These are phyloP conservation scores for Ageneiosus marmoratus DNA, from an alignment of 2,113 vertebrate genomes.

Conservation along the genomic window DNA sequence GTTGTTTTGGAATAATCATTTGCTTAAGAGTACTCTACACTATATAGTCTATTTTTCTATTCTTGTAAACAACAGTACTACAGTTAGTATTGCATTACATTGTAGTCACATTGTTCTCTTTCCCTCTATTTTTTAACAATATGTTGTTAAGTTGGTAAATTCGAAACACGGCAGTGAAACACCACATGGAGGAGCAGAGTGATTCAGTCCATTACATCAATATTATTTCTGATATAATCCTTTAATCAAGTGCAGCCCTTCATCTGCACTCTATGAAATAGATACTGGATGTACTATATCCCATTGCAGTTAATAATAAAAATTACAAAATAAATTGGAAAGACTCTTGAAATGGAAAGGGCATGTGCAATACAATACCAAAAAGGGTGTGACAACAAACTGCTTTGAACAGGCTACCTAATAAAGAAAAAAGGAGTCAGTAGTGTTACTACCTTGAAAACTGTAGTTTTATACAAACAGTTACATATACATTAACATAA, in stretches of 20 bases:
- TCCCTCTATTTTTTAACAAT: conserved; percentile 23
- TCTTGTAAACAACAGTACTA: background rate
- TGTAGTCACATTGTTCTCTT: conserved; percentile 26
- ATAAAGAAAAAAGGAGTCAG: background rate
- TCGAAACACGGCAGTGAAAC: conserved; percentile 27
- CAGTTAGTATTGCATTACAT: background rate
- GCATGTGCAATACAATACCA: conserved; percentile 4
- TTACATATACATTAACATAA: conserved; percentile 16
- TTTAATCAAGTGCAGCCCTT: conserved; percentile 37
- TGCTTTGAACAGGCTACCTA: background rate
- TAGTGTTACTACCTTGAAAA: background rate
- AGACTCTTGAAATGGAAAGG: conserved; percentile 19
- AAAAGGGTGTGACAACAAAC: background rate
- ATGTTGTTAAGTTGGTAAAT: conserved; percentile 25
- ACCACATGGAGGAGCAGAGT: conserved; percentile 21
- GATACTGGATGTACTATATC: background rate
- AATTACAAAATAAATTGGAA: conserved; percentile 26
- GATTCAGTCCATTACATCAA: conserved; percentile 32
- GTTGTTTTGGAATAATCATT: conserved; percentile 5
- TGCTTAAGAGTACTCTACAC: background rate
- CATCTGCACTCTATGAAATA: conserved; percentile 21
- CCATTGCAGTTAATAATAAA: conserved; percentile 5
- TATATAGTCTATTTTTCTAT: background rate
- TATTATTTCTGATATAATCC: conserved; percentile 32
- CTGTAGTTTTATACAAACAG: conserved; percentile 8